Conservation (phyloP, 2,797 vertebrate genomes). For the Coendou prehensilis region DNA sequence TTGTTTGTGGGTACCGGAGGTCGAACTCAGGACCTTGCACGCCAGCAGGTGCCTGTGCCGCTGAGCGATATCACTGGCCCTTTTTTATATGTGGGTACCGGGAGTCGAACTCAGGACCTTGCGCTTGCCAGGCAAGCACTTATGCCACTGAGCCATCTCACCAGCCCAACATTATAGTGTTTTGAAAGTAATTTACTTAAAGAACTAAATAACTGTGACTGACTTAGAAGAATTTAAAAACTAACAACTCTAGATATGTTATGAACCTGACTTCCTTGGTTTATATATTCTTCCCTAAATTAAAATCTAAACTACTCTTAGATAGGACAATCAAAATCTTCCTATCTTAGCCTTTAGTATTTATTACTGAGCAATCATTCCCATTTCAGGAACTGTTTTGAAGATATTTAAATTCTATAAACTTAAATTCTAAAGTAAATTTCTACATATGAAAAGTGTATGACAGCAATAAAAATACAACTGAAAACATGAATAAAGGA, state of each 20-base stretch:
- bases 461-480: slow-evolving; percentile 49
- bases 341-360: slow-evolving; percentile 29
- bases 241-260: slow-evolving; percentile 56
- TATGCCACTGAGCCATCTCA: too few species aligned
- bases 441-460: slow-evolving; percentile 35
- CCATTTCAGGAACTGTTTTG: slow-evolving; percentile 35
- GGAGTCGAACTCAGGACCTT: too few species aligned
- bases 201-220: slow-evolving; percentile 30
- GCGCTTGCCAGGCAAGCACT: too few species aligned
- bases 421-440: slow-evolving; percentile 62
- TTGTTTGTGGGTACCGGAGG: too few species aligned
- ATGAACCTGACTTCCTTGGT: not conserved
- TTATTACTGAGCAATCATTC: slow-evolving; percentile 53
- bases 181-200: slow-evolving; percentile 59
- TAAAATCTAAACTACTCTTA: slow-evolving; percentile 54
- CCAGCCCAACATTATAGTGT: not conserved
- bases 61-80: too few species aligned
- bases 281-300: slow-evolving; percentile 29
- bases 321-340: slow-evolving; percentile 50
- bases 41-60: too few species aligned
- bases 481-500: slow-evolving; percentile 27
- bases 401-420: slow-evolving; percentile 46
- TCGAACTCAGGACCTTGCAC: too few species aligned
- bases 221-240: slow-evolving; percentile 58
- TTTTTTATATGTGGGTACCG: too few species aligned